phyloP scores from a whole-genome alignment of 2,113 vertebrate species.

The Chloropsis cyanopogon region DNA sequence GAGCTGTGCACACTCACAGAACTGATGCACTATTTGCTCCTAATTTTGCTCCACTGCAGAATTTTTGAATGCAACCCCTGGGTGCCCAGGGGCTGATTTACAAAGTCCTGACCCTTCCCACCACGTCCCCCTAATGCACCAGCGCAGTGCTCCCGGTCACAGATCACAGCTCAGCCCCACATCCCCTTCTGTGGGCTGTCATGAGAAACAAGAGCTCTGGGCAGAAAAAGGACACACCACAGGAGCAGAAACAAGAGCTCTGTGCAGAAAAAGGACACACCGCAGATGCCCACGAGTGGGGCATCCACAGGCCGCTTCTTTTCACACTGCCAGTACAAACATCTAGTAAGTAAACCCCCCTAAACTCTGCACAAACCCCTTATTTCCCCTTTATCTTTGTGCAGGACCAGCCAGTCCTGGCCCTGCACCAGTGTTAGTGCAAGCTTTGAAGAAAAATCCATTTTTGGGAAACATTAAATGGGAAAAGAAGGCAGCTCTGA shows the following conservation, averaged over 20 bases:
- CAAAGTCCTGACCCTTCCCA: not conserved
- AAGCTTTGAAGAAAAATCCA: not conserved
- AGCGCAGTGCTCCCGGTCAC: accelerated
- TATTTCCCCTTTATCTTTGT: not conserved
- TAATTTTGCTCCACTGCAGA: not conserved
- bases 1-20: not conserved
- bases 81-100: not conserved
- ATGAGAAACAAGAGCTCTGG: not conserved
- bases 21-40: not conserved
- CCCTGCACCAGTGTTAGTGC: not conserved
- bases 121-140: accelerated
- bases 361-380: not conserved
- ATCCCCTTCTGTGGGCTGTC: accelerated
- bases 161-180: not conserved
- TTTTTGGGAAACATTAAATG: not conserved
- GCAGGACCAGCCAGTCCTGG: not conserved
- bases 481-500: not conserved
- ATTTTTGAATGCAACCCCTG: not conserved
- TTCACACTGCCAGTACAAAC: not conserved
- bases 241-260: too few species aligned
- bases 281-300: not conserved
- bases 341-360: accelerated
- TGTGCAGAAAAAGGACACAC: not conserved
- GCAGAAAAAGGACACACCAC: not conserved
- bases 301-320: not conserved